Conservation (phyloP, 2,113 vertebrate genomes). For the Grus americana region DNA sequence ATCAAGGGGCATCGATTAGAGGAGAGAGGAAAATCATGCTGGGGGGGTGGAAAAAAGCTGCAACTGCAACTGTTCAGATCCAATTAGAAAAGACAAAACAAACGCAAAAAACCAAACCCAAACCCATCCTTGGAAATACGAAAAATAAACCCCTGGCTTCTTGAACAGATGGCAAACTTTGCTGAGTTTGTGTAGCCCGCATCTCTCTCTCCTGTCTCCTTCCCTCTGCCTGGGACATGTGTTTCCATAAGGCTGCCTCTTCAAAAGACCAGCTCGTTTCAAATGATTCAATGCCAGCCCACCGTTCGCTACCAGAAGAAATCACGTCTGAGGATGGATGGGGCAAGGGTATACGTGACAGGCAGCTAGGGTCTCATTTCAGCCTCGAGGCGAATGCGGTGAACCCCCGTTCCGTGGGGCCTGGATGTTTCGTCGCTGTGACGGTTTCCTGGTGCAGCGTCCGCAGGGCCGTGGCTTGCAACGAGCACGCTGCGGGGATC, state of each 20-base stretch:
- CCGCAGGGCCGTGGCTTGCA: not conserved
- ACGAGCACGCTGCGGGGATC: not conserved
- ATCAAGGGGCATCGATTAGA: rapidly evolving
- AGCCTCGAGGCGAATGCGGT: not conserved
- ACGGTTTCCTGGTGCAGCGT: not conserved
- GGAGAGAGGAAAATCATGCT: not conserved
- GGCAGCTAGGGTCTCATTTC: not conserved
- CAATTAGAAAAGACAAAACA: not conserved
- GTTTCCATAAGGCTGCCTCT: not conserved
- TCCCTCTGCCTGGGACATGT: not conserved
- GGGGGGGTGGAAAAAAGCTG: not conserved
- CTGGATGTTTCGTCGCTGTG: not conserved
- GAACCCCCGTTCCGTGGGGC: not conserved
- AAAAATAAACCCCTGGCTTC: not conserved
- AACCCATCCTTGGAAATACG: not conserved
- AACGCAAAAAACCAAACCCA: rapidly evolving
- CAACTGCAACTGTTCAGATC: not conserved
- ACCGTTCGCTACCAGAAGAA: not conserved
- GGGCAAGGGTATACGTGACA: not conserved
- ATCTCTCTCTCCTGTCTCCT: not conserved
- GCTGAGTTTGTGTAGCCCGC: not conserved
- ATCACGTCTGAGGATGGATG: not conserved
- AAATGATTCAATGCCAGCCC: not conserved
- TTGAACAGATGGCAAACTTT: not conserved
- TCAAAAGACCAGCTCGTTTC: not conserved